A percentile compares a stretch with the other conserved stretches of the same genome.
phyloP scores from a whole-genome alignment of 2,113 vertebrate species.

The Nothoprocta perdicaria region DNA sequence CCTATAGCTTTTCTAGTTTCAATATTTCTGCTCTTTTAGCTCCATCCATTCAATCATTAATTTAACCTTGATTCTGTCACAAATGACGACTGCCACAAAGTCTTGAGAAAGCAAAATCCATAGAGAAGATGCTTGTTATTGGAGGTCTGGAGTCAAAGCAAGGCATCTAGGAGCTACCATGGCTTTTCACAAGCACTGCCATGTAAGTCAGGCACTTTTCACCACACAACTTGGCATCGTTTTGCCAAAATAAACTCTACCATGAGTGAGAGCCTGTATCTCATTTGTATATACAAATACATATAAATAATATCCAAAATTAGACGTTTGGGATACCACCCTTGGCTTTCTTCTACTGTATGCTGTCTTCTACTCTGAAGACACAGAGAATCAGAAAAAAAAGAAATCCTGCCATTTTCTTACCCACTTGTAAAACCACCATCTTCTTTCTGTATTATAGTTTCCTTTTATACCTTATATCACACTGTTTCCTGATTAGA shows the following conservation, averaged over 20 bases:
- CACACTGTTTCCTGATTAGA: not conserved
- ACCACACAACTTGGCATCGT: accelerated
- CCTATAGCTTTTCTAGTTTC: accelerated
- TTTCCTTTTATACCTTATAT: constrained; percentile 2
- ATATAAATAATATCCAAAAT: not conserved
- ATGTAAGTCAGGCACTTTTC: accelerated
- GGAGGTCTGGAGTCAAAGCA: not conserved
- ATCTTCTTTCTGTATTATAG: not conserved
- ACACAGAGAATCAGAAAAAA: not conserved
- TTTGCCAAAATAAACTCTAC: not conserved
- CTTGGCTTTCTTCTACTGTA: no score
- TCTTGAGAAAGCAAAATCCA: accelerated
- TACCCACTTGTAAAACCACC: not conserved
- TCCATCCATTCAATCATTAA: not conserved
- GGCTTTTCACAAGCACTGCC: not conserved
- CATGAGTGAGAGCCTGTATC: not conserved
- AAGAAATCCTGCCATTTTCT: not conserved
- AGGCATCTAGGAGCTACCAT: no score
- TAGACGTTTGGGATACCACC: not conserved
- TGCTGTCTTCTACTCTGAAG: not conserved
- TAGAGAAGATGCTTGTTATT: not conserved
- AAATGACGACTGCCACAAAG: accelerated
- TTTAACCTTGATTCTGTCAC: not conserved
- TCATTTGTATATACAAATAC: not conserved
- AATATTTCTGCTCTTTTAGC: not conserved